Evolutionary conservation across 2,888 invertebrate genomes (phyloP), one percentile per base, ranked within the genome.

Genomic region (Caenorhabditis wallacei): DNA sequence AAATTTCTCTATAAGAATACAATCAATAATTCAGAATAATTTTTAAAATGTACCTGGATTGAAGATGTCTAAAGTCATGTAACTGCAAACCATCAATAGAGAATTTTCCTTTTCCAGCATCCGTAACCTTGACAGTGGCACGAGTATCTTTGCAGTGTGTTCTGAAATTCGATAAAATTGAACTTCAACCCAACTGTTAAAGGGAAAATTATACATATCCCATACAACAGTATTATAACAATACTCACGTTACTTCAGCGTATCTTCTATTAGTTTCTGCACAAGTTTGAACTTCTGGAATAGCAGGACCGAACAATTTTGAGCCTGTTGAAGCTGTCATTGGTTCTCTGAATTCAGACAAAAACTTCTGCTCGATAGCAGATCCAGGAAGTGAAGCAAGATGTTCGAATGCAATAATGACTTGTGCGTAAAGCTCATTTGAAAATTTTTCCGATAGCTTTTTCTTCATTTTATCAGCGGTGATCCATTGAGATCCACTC

Each of bases 401-500:
- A 74, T 91, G 84, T n/a, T 91, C 90, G 56, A 91, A 85, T 10
- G 91, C 91, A 68, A 89, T 84, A n/a, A 91, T 75, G 18, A 90
- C 81, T 51, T 88, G 88, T 11, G 81, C 88, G 75, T 90, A 91
- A 85, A 90, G 87, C 75, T 90, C 89, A 13, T 87, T 86, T 8
- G 85, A 85, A 40, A 91, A 76, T 59, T 88, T 88, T 64, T 91
- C 91, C 18, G 87, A 87, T 11, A 91, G 40, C 53, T 81, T 87
- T 71, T 87, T 86, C 40, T 78, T 76, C 82, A 91, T 81, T 71
- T 86, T 88, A 43, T 89, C 88, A 43, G 89, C 84, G 20, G 76
- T 81, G 40, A 90, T 64, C 91, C 90, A 90, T 57, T 82, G 82
- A 22, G 84, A 86, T n/a, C 94, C 94, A 70, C 93, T 88, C 22